phyloP scores from a whole-genome alignment of 2,113 vertebrate genomes.

The Paramormyrops kingsleyae region DNA sequence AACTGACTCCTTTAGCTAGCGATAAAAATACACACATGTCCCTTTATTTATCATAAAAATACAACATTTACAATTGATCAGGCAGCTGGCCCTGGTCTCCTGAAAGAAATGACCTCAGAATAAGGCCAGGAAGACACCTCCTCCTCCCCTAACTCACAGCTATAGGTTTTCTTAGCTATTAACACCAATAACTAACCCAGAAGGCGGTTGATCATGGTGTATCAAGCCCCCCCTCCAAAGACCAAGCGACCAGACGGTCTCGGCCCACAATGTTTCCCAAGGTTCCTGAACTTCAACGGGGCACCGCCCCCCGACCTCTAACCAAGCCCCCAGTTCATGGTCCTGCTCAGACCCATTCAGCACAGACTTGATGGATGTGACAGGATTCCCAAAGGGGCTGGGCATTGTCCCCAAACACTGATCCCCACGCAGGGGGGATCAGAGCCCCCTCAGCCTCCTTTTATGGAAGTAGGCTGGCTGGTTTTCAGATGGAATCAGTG shows the following conservation, averaged over 20 bases:
- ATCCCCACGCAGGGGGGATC: conserved; percentile 47
- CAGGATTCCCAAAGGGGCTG: conserved; percentile 52
- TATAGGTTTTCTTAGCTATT: not conserved
- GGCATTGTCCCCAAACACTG: conserved; percentile 50
- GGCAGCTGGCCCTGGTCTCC: not conserved
- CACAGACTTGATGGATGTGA: conserved; percentile 52
- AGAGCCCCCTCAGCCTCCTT: conserved; percentile 32
- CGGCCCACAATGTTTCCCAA: conserved; percentile 36
- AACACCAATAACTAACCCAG: not conserved
- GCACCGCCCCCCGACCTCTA: conserved; percentile 41
- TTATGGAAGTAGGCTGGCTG: conserved; percentile 41
- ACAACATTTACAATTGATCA: not conserved
- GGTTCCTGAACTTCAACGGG: conserved; percentile 41
- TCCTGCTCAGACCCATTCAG: conserved; percentile 37
- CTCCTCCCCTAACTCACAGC: not conserved
- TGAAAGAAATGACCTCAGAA: not conserved
- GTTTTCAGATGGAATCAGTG: conserved; percentile 55
- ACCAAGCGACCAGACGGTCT: conserved; percentile 19
- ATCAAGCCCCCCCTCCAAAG: conserved; percentile 9
- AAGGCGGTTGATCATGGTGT: conserved; percentile 22
- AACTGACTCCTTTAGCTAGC: not conserved
- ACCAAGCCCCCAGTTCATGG: conserved; percentile 52
- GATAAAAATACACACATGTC: not conserved
- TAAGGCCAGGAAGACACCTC: not conserved
- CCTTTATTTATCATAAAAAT: not conserved